These are phyloP conservation scores for Ophioderma brevispina DNA, from an alignment of 35 echinoderm and acorn worm species.

Conservation along the genomic window DNA sequence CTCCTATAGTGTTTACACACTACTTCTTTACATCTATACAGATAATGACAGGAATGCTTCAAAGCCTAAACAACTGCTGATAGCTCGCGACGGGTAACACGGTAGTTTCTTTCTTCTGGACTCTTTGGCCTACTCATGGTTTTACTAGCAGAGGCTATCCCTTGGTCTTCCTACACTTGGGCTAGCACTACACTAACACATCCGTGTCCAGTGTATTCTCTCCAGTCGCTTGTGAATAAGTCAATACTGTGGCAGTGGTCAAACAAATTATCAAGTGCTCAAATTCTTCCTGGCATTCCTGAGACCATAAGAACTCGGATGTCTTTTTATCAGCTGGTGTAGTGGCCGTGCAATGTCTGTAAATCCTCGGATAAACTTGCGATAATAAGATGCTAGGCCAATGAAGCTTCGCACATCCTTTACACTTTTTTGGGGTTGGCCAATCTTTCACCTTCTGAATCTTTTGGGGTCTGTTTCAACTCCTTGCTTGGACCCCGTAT, in stretches of 20 bases:
- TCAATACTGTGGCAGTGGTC: constrained; percentile 1
- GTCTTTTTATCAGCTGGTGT: constrained; percentile 16
- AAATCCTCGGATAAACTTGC: constrained; percentile 36
- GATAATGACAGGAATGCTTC: constrained; percentile 42
- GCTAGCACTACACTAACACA: constrained; percentile 28
- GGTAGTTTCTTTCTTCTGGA: constrained; percentile 32
- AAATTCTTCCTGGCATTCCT: not conserved
- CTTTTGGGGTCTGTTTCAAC: constrained; percentile 1
- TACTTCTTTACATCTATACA: constrained; percentile 7
- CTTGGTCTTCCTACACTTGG: not conserved
- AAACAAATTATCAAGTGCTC: not conserved
- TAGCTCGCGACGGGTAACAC: constrained; percentile 44
- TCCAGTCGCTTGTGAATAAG: constrained; percentile 19
- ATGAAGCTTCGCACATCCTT: constrained; percentile 24
- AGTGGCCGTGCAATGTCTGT: constrained; percentile 23
- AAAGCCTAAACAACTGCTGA: constrained; percentile 31
- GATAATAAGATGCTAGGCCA: constrained; percentile 42
- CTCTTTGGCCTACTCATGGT: not conserved
- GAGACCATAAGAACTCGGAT: not conserved
- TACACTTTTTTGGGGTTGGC: not conserved
- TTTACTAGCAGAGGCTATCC: constrained; percentile 19
- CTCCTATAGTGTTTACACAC: constrained; percentile 37
- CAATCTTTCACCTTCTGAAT: not conserved
- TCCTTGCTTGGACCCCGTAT: constrained; percentile 11
- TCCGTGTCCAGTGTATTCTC: constrained; percentile 33